Base-by-base conservation (phyloP, 2,888 invertebrate species). In the Morinoia aosen region DNA sequence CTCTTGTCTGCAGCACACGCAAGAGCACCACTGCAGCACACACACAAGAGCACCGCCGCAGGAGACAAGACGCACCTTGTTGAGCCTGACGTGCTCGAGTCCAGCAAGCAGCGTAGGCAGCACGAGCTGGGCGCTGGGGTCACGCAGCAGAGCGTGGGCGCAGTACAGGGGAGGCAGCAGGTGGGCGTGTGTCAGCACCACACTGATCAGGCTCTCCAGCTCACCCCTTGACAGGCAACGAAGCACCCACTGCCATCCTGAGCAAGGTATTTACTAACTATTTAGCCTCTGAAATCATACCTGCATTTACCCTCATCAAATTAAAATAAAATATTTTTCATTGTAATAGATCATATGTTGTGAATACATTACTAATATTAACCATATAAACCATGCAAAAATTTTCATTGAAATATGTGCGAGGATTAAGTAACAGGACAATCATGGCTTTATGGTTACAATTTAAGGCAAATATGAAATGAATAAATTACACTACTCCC, bases 71-170 rank as follows among this genome's bases (percentile, higher is more conserved):
- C 57, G 16, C 93, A 95, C 95, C 64, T 95, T 95, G 48, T 61
- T 61, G 40, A 95, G 95, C 40, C 40, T 64, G 64, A 95, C 95
- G n/a, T 95, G 95, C 48, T 95, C 95, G 25, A 95, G 64, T 10
- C 95, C 95, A 64, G 95, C 95, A 0, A 95, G 95, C 40, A 95
- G 95, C 40, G 95, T 95, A 39, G 95, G 95, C 95, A 95, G 64
- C 64, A 95, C 95, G 2, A 95, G 64, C 64, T 95, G 95, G 95
- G 95, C 95, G n/a, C 95, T 95, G 61, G 95, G 95, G 11, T 95
- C 95, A 12, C 58, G 48, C 40, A 95, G 64, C 2, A 95, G 64
- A 0, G 95, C 95, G 56, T 95, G 95, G n/a, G 61, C 40, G 16
- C 58, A 58, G n/a, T 95, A 95, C 64, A 95, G 64, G n/a, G 95